A percentile compares a stretch with the other conserved stretches of the same genome.
Conservation (phyloP, 2,113 vertebrate genomes). For the Procavia capensis region DNA sequence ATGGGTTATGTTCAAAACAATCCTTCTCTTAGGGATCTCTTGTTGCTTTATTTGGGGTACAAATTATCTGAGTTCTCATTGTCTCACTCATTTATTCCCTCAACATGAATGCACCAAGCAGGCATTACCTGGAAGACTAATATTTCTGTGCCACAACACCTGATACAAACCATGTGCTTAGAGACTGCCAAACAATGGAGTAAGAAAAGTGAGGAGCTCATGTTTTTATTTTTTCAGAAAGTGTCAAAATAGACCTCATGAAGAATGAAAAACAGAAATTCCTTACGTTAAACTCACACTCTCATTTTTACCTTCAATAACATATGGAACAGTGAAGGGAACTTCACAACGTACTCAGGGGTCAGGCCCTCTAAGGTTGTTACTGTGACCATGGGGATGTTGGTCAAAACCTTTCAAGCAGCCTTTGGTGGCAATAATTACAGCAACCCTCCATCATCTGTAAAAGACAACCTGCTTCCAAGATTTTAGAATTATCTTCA, state of each 20-base stretch:
- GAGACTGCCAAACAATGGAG: neutral
- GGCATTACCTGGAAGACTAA: neutral
- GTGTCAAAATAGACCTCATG: neutral
- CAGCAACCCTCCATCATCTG: neutral
- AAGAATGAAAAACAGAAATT: neutral
- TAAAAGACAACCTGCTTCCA: neutral
- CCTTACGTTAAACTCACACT: neutral
- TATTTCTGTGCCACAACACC: neutral
- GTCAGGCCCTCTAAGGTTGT: neutral
- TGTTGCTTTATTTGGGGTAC: neutral
- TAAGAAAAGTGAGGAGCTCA: neutral
- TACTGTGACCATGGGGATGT: neutral
- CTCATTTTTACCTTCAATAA: neutral
- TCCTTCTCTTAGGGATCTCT: neutral
- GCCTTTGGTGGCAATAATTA: fast-evolving
- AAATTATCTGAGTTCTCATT: neutral
- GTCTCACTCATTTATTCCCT: neutral
- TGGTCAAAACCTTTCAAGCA: neutral
- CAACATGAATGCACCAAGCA: neutral
- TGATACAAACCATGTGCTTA: neutral
- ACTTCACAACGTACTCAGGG: neutral
- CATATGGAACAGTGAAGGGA: neutral
- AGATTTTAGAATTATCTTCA: neutral
- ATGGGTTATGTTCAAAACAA: neutral
- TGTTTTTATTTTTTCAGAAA: neutral